phyloP scores from a whole-genome alignment of 2,888 invertebrate genomes.

The Synergus laeviventris region DNA sequence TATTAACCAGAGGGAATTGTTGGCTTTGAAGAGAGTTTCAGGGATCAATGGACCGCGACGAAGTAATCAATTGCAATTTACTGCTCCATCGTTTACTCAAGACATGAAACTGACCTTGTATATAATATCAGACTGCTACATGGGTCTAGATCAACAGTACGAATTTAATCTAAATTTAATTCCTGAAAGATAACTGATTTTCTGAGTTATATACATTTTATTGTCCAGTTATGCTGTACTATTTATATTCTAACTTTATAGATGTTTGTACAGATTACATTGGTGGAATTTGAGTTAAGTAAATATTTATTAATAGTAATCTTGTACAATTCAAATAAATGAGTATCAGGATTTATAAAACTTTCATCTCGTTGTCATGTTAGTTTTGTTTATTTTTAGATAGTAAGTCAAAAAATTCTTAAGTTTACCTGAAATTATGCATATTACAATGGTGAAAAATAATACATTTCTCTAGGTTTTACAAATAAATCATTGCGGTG shows the following conservation, averaged over 20 bases:
- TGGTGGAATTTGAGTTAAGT: background rate
- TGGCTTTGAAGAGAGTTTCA: conserved; percentile 87
- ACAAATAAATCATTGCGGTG: conserved; percentile 7
- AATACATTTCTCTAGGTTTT: conserved; percentile 61
- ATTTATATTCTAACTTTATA: background rate
- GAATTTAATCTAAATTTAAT: conserved; percentile 77
- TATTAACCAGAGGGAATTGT: conserved; percentile 83
- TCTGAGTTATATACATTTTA: background rate
- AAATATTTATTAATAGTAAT: background rate
- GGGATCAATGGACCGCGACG: conserved; percentile 77
- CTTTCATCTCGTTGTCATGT: background rate
- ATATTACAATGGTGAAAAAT: conserved; percentile 28
- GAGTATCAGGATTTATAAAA: background rate
- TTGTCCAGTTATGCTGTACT: background rate
- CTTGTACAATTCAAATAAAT: background rate
- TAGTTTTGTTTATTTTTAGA: background rate
- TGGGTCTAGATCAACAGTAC: conserved; percentile 95
- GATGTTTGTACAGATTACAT: background rate
- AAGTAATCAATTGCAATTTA: conserved; percentile 80
- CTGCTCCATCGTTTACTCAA: conserved; percentile 77
- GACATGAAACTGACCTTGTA: conserved; percentile 88
- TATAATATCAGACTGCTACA: conserved; percentile 93
- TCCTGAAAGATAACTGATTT: conserved; percentile 30
- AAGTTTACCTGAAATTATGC: conserved; percentile 9
- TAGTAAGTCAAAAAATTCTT: background rate